Conservation (phyloP, 2,113 vertebrate species). For the Pelecanoides urinatrix region DNA sequence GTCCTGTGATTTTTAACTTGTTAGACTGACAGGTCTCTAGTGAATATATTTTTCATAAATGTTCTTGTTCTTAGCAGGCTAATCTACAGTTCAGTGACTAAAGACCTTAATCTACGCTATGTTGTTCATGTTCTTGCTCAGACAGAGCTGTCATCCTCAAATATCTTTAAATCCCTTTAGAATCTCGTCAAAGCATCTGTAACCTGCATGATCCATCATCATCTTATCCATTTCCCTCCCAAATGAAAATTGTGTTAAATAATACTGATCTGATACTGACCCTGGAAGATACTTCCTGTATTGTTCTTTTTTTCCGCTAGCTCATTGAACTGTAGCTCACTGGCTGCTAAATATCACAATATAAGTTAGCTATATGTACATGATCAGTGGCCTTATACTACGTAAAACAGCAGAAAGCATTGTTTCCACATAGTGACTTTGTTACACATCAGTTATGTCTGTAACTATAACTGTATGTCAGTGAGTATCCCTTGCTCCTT, state of each 20-base stretch:
- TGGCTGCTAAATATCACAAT: neutral
- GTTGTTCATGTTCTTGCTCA: neutral
- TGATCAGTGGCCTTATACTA: neutral
- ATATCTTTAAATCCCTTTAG: constrained; percentile 10
- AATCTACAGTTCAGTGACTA: neutral
- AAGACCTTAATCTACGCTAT: neutral
- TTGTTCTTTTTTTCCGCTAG: neutral
- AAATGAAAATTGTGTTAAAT: neutral
- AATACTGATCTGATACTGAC: neutral
- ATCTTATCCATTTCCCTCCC: neutral
- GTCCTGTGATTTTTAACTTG: neutral
- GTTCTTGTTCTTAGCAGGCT: neutral
- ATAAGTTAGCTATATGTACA: neutral
- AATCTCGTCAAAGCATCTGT: neutral
- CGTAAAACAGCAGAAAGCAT: neutral
- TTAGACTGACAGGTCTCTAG: neutral
- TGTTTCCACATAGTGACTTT: neutral
- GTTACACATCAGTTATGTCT: neutral
- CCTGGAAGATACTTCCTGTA: neutral
- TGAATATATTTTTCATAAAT: neutral
- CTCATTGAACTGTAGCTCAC: neutral
- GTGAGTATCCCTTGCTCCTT: neutral
- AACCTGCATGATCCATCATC: neutral
- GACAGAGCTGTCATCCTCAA: neutral
- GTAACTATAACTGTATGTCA: neutral